Evolutionary conservation across 2,113 vertebrate genomes (phyloP), one percentile per base, ranked within the genome.

Genomic region (Gasterosteus aculeatus): DNA sequence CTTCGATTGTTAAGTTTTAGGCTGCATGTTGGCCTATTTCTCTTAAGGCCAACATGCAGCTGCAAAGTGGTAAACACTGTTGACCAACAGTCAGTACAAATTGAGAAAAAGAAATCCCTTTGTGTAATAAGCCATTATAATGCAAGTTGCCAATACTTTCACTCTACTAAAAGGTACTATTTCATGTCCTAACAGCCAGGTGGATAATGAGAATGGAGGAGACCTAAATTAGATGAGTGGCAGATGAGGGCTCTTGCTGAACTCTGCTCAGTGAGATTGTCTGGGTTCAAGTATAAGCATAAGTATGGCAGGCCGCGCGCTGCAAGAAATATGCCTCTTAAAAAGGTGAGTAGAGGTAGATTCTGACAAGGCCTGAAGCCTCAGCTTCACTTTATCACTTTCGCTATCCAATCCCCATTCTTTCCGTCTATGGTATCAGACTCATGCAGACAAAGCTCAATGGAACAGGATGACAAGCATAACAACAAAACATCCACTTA

Each of bases 401-500:
- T 67, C 39, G 47, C 66, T 38, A 19, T 18, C 33, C 4, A 53
- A 71, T 49, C 14, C 3, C 10, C 35, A 38, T 38, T 38, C 35
- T 38, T 38, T 38, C 35, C 5, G 35, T 38, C 35, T 38, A 38
- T 38, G 35, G 35, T 38, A 38, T 38, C 35, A 5, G 35, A 38
- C 35, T 38, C 35, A 38, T 16, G 75, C 60, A 29, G 11, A 54
- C 57, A 63, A 51, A 8, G 9, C 16, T 11, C 38, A 59, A 41
- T 19, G n/a, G 19, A 76, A 29, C 41, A 66, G 46, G 53, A 26
- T 54, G 47, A 69, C 14, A 18, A 71, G 7, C 53, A 57, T 4
- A 47, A 60, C 35, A 76, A 16, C 12, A 51, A 64, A 71, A 62
- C 29, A 38, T 77, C 44, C 46, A 88, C 96, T 95, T 90, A 99